Conservation (phyloP, 2,888 invertebrate species). For the Temnothorax ravouxi region DNA sequence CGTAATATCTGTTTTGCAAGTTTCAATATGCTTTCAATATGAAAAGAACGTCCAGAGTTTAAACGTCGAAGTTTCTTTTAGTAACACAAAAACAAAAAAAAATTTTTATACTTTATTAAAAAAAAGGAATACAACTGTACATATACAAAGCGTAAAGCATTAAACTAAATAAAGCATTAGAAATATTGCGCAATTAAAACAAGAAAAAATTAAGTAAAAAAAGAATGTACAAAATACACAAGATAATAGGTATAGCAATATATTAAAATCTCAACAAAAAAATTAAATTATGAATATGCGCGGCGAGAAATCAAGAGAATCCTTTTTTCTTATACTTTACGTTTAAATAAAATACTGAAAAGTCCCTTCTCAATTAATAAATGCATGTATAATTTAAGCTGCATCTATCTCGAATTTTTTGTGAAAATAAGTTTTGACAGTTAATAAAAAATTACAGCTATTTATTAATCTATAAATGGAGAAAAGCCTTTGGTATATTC, state of each 20-base stretch:
- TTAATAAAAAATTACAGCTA: not conserved
- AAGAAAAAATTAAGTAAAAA: not conserved
- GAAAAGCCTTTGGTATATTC: not conserved
- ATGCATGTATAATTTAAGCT: not conserved
- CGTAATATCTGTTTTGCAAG: not conserved
- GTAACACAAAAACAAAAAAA: slow-evolving; percentile 38
- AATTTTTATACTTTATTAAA: slow-evolving; percentile 62
- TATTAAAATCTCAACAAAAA: slow-evolving; percentile 21
- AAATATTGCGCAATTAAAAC: slow-evolving; percentile 9
- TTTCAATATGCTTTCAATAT: not conserved
- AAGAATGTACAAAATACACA: not conserved
- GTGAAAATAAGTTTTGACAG: not conserved
- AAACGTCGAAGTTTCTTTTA: slow-evolving; percentile 7
- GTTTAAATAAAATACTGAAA: not conserved
- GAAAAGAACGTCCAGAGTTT: slow-evolving; percentile 60
- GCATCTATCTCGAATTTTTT: not conserved
- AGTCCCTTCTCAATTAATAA: not conserved
- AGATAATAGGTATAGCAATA: not conserved
- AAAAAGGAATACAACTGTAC: slow-evolving; percentile 33
- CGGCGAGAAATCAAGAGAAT: not conserved
- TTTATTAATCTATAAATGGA: not conserved
- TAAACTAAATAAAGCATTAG: slow-evolving; percentile 9
- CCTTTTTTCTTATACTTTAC: not conserved
- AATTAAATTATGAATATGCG: slow-evolving; percentile 2
- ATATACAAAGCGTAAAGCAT: slow-evolving; percentile 36